Percentiles rank a stretch among this genome's conserved stretches.
These are phyloP conservation scores for Buphagus erythrorhynchus DNA, from an alignment of 2,797 vertebrate genomes.

Conservation along the genomic window DNA sequence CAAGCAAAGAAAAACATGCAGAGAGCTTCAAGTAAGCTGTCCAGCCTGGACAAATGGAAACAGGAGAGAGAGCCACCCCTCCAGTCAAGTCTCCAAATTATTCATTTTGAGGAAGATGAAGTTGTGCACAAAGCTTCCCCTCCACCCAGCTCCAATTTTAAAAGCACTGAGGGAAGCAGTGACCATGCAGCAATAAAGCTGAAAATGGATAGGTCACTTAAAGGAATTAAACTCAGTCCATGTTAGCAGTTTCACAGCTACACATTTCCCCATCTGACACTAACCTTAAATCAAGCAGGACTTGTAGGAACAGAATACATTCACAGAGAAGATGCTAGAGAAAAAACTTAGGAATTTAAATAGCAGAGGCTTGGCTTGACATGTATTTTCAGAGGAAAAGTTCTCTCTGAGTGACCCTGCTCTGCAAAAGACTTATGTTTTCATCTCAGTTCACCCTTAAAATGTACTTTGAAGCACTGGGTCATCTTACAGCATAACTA, in stretches of 20 bases:
- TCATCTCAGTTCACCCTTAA: background rate
- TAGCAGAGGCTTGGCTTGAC: background rate
- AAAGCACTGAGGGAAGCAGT: background rate
- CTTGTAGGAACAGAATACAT: background rate
- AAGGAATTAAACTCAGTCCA: slow-evolving; percentile 34
- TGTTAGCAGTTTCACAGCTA: slow-evolving; percentile 20
- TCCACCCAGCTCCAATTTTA: background rate
- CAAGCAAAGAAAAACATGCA: background rate
- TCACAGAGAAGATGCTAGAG: background rate
- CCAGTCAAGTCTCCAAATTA: background rate
- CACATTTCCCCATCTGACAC: background rate
- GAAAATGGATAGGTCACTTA: slow-evolving; percentile 32
- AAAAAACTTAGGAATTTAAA: background rate
- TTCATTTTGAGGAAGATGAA: background rate
- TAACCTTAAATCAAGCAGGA: slow-evolving; percentile 25
- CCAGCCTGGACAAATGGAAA: background rate
- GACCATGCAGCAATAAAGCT: slow-evolving; percentile 21
- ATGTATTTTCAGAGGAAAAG: background rate
- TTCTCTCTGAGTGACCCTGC: background rate
- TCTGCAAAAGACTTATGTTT: background rate
- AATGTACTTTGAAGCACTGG: background rate
- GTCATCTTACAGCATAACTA: background rate
- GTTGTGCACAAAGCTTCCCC: background rate
- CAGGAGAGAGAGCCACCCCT: background rate
- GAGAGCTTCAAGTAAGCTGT: background rate